phyloP scores from a whole-genome alignment of 1,140 invertebrate species.

The Cotesia vestalis region DNA sequence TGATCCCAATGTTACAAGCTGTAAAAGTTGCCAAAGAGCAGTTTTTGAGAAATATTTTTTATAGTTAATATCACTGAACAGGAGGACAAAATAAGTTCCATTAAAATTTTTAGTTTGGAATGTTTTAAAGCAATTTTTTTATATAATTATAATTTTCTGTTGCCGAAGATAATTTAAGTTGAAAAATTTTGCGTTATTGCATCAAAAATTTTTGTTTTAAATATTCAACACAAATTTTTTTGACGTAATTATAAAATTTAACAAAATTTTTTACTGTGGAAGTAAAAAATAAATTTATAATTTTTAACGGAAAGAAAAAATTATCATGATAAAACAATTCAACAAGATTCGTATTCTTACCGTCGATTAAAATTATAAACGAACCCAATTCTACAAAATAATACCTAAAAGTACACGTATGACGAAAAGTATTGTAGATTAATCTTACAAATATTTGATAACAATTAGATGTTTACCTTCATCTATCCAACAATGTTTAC shows the following conservation, averaged over 20 bases:
- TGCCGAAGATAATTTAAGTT: no score
- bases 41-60: not conserved
- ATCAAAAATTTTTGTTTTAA: no score
- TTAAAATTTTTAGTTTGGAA: no score
- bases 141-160: no score
- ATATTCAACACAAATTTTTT: no score
- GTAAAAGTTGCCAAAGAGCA: slow-evolving; percentile 2
- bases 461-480: slow-evolving; percentile 30
- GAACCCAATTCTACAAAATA: not conserved
- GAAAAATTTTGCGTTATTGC: no score
- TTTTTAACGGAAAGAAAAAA: no score
- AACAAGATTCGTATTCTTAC: not conserved
- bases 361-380: not conserved
- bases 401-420: not conserved
- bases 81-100: not conserved
- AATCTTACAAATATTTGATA: slow-evolving; percentile 32
- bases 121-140: no score
- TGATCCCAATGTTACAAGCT: slow-evolving; percentile 23
- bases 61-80: not conserved
- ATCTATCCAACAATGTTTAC: slow-evolving; percentile 22
- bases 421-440: not conserved
- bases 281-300: no score
- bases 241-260: no score
- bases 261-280: no score
- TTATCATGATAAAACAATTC: no score